phyloP scores from a whole-genome alignment of 2,888 invertebrate genomes.

The Hypomecis atomaria region DNA sequence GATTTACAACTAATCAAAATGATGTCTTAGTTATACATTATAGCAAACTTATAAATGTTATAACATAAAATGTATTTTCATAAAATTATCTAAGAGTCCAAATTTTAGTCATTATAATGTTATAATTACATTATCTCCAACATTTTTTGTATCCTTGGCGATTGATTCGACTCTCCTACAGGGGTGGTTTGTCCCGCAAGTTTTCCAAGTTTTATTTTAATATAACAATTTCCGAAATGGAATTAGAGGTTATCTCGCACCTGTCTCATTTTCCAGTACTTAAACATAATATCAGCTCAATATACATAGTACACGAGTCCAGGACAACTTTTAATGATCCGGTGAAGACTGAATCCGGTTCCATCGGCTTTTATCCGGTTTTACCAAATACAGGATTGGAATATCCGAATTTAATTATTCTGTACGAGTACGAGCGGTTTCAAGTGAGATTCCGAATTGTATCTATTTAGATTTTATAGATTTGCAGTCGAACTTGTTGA shows the following conservation, averaged over 20 bases:
- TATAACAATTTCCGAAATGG: too few species aligned
- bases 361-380: conserved; percentile 19
- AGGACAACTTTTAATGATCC: conserved; percentile 30
- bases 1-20: too few species aligned
- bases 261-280: not conserved
- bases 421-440: conserved; percentile 9
- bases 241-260: not conserved
- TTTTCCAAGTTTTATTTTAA: too few species aligned
- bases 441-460: not conserved
- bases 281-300: conserved; percentile 16
- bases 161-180: too few species aligned
- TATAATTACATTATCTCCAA: too few species aligned
- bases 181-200: too few species aligned
- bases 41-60: too few species aligned
- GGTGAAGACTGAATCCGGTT: conserved; percentile 20
- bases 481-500: not conserved
- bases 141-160: too few species aligned
- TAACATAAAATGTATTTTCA: too few species aligned
- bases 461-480: conserved; percentile 4
- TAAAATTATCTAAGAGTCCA: too few species aligned
- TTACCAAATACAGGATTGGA: conserved; percentile 16
- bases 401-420: conserved; percentile 11
- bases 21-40: too few species aligned
- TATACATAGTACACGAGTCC: conserved; percentile 6
- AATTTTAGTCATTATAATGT: too few species aligned